Evolutionary conservation across 2,888 invertebrate species (phyloP), one percentile per base, ranked within the genome.

Genomic region (Amiota mariae): DNA sequence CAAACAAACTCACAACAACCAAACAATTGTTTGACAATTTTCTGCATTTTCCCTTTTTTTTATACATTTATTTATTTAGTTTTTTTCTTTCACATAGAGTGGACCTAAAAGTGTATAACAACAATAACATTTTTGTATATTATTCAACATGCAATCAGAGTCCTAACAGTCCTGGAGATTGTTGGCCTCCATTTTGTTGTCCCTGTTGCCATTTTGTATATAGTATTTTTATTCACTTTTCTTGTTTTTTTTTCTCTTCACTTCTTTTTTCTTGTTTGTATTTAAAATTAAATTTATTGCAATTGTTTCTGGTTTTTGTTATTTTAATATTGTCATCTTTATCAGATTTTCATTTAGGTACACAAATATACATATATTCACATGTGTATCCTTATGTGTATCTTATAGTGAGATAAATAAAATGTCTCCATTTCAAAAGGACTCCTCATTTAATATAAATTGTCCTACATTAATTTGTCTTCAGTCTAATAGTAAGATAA

Each of bases 11-110:
- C 72, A 48, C 74, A 57, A 51, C 56, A 57, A 51, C 56, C 49
- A 67, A 49, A 78, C 85, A 85, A 83, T 85, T 83, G 83, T 83
- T 85, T 83, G 83, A 83, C 85, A 84, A 83, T 85, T 83, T 83
- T 83, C 70, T 68, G 36, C 64, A 36, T 56, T 18, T 57, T 67
- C 61, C 48, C n/a, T n/a, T 36, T n/a, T 36, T 2, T 4, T 46
- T 57, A 36, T 64, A 10, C 67, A 15, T 18, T 49, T 36, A 48
- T n/a, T 18, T 49, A 20, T 73, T 72, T 76, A 71, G 54, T 72
- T 71, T 67, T 70, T 10, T 18, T 75, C 70, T 71, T 77, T 73
- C 70, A 46, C 70, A 57, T 47, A 13, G 8, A 59, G 24, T 20
- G 20, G 13, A 36, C 57, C 49, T 47, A 72, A 83, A 82, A 82